These are phyloP conservation scores for Eilema caniola DNA, from an alignment of 2,888 invertebrate species.

Conservation along the genomic window DNA sequence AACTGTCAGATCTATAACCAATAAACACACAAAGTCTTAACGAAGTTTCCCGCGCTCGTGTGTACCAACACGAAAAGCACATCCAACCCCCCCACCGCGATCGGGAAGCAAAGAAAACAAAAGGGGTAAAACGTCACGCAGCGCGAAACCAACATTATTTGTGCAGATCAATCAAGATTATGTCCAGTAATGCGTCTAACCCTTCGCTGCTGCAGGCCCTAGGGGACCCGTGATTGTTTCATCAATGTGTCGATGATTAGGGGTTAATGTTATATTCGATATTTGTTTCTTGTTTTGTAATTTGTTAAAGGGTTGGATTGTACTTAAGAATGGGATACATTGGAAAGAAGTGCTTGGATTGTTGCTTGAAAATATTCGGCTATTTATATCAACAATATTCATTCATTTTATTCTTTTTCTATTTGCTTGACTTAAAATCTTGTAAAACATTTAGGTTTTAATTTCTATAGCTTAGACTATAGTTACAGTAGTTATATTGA, in stretches of 20 bases:
- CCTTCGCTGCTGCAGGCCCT: constrained; percentile 63
- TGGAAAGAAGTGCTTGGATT: neutral
- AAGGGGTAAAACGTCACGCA: constrained; percentile 61
- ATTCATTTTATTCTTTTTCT: too few relatives aligned
- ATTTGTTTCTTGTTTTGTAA: constrained; percentile 58
- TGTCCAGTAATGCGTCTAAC: constrained; percentile 76
- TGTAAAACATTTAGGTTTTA: too few relatives aligned
- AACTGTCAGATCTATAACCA: neutral
- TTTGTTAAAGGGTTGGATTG: constrained; percentile 42
- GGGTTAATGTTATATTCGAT: constrained; percentile 66
- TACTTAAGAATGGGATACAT: neutral
- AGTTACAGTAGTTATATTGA: too few relatives aligned
- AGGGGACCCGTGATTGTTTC: constrained; percentile 73
- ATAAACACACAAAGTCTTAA: neutral
- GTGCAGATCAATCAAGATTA: constrained; percentile 86
- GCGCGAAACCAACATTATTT: constrained; percentile 76
- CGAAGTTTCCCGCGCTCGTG: constrained; percentile 13
- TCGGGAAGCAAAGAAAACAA: constrained; percentile 55
- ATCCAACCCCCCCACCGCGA: constrained; percentile 58
- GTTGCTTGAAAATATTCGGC: too few relatives aligned
- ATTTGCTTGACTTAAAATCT: too few relatives aligned
- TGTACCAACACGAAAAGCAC: constrained; percentile 58
- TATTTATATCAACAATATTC: too few relatives aligned
- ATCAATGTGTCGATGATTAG: constrained; percentile 78
- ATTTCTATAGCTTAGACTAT: too few relatives aligned